Conservation (phyloP, 2,113 vertebrate genomes). For the Nycticebus coucang region DNA sequence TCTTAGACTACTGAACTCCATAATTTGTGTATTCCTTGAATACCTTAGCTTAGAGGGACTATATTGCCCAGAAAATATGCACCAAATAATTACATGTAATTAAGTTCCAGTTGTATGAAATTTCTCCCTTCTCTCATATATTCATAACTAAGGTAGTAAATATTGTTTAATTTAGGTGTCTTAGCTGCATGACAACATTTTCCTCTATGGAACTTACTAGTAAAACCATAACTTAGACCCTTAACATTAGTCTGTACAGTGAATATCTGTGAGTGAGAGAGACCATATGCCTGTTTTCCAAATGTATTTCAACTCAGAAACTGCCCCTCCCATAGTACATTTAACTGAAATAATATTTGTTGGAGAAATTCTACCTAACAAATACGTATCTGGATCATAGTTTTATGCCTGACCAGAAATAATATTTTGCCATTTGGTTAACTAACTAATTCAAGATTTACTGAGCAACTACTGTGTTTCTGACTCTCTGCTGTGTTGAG, state of each 20-base stretch:
- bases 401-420: not conserved
- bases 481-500: not conserved
- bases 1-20: not conserved
- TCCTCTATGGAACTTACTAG: not conserved
- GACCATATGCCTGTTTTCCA: not conserved
- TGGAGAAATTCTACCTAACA: not conserved
- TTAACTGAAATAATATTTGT: not conserved
- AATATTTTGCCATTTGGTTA: not conserved
- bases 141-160: not conserved
- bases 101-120: slow-evolving; percentile 29
- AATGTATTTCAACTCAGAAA: slow-evolving; percentile 12
- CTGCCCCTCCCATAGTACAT: not conserved
- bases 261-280: not conserved
- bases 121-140: not conserved
- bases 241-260: not conserved
- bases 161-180: not conserved
- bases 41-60: not conserved
- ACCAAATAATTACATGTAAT: slow-evolving; percentile 1
- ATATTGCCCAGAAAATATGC: not conserved
- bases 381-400: not conserved
- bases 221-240: not conserved
- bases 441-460: not conserved
- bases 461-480: not conserved
- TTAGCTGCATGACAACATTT: not conserved
- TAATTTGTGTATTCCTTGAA: slow-evolving; percentile 3